phyloP scores from a whole-genome alignment of 1,140 invertebrate species.

The Zophobas atratus region DNA sequence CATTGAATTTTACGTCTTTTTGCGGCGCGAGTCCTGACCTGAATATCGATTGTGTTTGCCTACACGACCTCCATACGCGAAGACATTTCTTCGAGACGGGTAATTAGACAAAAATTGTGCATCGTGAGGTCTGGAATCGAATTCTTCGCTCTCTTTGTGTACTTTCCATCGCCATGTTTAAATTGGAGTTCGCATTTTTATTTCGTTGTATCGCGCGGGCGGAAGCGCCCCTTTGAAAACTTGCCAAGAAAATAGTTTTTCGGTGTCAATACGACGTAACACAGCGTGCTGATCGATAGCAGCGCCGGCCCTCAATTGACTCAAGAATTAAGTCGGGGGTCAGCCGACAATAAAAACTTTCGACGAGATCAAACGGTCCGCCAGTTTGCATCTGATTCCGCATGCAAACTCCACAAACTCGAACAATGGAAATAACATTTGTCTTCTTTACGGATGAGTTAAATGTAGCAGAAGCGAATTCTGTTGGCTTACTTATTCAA shows the following conservation, averaged over 20 bases:
- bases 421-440: constrained; percentile 37
- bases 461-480: constrained; percentile 31
- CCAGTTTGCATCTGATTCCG: constrained; percentile 18
- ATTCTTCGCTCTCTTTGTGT: too few relatives aligned
- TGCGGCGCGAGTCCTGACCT: constrained; percentile 25
- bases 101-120: too few relatives aligned
- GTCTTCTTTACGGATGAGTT: constrained; percentile 35
- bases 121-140: too few relatives aligned
- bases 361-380: constrained; percentile 19
- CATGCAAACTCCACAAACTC: constrained; percentile 18
- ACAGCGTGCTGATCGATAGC: neutral
- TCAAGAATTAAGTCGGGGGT: constrained; percentile 22
- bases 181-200: neutral
- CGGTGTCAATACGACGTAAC: constrained; percentile 13
- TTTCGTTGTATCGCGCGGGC: neutral
- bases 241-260: constrained; percentile 15
- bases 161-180: neutral
- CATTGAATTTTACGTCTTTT: constrained; percentile 33
- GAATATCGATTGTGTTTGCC: constrained; percentile 25
- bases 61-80: too few relatives aligned
- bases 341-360: constrained; percentile 32
- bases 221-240: constrained; percentile 22
- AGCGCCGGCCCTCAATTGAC: neutral
- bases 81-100: too few relatives aligned
- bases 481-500: constrained; percentile 13